A percentile compares a stretch with the other conserved stretches of the same genome.
Conservation (phyloP, 1,140 invertebrate species). For the Cyclina sinensis region DNA sequence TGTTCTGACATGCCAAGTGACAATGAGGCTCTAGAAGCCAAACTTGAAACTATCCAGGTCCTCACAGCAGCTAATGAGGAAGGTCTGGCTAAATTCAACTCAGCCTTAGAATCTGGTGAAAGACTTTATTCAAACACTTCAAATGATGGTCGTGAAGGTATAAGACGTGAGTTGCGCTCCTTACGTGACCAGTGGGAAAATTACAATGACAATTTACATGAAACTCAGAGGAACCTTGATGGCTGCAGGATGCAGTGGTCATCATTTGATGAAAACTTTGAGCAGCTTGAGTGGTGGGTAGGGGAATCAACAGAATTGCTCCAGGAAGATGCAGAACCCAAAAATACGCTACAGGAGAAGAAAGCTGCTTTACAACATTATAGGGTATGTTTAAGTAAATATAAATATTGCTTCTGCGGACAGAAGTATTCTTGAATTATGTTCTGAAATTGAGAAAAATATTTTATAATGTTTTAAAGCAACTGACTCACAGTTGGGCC, state of each 20-base stretch:
- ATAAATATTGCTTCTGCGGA: no score
- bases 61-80: conserved; percentile 87
- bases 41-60: conserved; percentile 84
- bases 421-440: no score
- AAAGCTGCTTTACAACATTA: conserved; percentile 97
- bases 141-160: conserved; percentile 93
- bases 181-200: conserved; percentile 94
- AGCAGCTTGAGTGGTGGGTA: conserved; percentile 96
- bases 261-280: conserved; percentile 87
- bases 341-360: conserved; percentile 97
- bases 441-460: no score
- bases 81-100: conserved; percentile 92
- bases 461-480: no score
- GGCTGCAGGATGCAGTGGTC: conserved; percentile 89
- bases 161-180: conserved; percentile 93
- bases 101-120: conserved; percentile 94
- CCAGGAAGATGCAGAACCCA: conserved; percentile 95
- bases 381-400: conserved; percentile 91
- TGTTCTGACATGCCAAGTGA: conserved; percentile 78
- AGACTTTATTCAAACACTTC: conserved; percentile 94
- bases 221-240: conserved; percentile 94
- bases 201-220: conserved; percentile 94
- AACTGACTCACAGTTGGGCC: no score
- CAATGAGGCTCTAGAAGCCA: conserved; percentile 92
- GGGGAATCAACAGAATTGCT: conserved; percentile 96